These are phyloP conservation scores for Eonycteris spelaea DNA, from an alignment of 2,113 vertebrate species.

Conservation along the genomic window DNA sequence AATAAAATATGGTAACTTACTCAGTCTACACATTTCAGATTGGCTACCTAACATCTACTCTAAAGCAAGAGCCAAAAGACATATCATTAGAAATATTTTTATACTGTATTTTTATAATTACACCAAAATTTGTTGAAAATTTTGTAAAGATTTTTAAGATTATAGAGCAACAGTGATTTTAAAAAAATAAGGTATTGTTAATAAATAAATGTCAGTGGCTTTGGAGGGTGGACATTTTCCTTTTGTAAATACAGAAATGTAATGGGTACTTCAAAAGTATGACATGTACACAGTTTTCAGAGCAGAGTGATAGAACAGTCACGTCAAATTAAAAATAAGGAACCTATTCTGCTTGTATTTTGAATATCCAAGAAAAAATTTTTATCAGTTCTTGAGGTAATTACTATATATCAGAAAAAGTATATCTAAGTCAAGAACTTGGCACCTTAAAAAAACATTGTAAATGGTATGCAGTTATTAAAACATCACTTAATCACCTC, in stretches of 20 bases:
- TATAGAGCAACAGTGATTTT: not conserved
- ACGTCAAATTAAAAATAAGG: constrained; percentile 30
- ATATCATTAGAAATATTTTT: not conserved
- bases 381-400: not conserved
- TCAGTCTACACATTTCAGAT: not conserved
- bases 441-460: not conserved
- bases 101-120: not conserved
- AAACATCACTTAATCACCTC: not conserved
- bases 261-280: constrained; percentile 11
- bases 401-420: not conserved
- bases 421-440: not conserved
- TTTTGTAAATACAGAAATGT: constrained; percentile 35
- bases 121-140: not conserved
- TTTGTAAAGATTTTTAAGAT: constrained; percentile 11
- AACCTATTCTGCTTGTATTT: constrained; percentile 1
- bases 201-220: constrained; percentile 11
- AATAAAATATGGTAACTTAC: constrained; percentile 21
- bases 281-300: not conserved
- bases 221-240: not conserved
- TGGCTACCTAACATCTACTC: not conserved
- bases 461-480: not conserved
- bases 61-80: constrained; percentile 21
- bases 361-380: not conserved
- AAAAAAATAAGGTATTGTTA: not conserved
- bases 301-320: not conserved